Base-by-base conservation (phyloP, 2,113 vertebrate species). In the Sander vitreus region DNA sequence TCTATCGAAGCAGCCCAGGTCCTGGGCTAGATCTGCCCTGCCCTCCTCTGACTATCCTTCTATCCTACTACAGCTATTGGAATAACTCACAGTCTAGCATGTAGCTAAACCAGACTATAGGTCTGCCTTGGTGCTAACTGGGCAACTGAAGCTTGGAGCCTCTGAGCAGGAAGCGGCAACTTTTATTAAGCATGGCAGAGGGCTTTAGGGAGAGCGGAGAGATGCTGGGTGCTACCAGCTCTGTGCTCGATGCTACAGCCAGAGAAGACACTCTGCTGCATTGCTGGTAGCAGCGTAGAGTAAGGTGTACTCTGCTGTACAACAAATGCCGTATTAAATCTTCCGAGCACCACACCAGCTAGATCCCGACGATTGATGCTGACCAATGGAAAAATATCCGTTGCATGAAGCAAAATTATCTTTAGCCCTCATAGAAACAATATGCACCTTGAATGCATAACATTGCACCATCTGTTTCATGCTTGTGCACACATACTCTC, bases 81-180 rank as follows among this genome's bases (percentile, higher is more conserved):
- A 85, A 85, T 76, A 93, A 94, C 93, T 94, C 94, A 90, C 94
- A 63, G 95, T 95, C 96, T 96, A 95, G 82, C 83, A 36, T 84
- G 96, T 95, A 96, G 96, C 95, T 91, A 91, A 80, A 88, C 94
- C 81, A 77, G 95, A 95, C 93, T 53, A 76, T 58, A 59, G 58
- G 19, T 81, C 75, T 83, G 87, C 77, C 95, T 96, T 92, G 94
- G 96, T 96, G 96, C 95, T 96, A 95, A 95, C 96, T 95, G 95
- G 96, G 95, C 95, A 95, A 96, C 93, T 95, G 82, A 84, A 80
- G 87, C 89, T 84, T 91, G 84, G 76, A 90, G 79, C 84, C 81
- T 79, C 91, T 76, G 85, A 92, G 92, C 90, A 93, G 91, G 89
- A 94, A 92, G 85, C 87, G 30, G 73, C 93, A 95, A 95, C 95